phyloP scores from a whole-genome alignment of 37 sponge, comb jelly and placozoan genomes.

The Spongilla lacustris region DNA sequence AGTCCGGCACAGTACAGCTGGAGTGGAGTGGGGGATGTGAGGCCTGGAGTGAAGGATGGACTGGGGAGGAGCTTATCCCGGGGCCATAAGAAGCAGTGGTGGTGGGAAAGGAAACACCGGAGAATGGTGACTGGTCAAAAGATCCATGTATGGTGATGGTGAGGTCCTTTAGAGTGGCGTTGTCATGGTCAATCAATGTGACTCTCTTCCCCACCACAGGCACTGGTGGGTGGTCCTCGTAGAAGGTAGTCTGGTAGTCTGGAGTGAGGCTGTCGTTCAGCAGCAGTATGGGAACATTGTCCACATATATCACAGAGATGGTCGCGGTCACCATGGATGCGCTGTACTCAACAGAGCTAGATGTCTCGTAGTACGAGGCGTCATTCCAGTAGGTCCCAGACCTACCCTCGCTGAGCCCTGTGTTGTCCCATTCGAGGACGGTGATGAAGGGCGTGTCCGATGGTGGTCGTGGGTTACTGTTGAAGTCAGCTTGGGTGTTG shows the following conservation, averaged over 20 bases:
- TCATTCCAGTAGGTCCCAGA: conserved; percentile 85
- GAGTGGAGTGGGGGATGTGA: conserved; percentile 6
- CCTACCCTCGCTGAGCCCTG: conserved; percentile 64
- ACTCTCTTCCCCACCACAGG: conserved; percentile 60
- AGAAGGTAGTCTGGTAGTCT: conserved; percentile 40
- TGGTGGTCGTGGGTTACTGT: conserved; percentile 43
- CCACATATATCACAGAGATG: conserved; percentile 55
- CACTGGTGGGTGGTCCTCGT: conserved; percentile 71
- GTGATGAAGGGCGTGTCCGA: conserved; percentile 69
- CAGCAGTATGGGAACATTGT: conserved; percentile 69
- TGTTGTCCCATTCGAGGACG: conserved; percentile 86
- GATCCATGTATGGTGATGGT: conserved; percentile 80
- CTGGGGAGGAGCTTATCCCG: conserved; percentile 29
- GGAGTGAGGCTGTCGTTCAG: conserved; percentile 52
- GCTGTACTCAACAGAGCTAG: conserved; percentile 79
- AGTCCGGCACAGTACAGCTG: conserved; percentile 70
- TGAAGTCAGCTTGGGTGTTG: conserved; percentile 74
- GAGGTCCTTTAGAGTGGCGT: conserved; percentile 60
- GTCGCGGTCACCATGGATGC: conserved; percentile 3
- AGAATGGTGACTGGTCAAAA: conserved; percentile 39
- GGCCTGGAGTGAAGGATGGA: conserved; percentile 21
- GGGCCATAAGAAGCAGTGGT: conserved; percentile 2
- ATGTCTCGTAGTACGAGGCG: conserved; percentile 55
- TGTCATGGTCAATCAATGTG: conserved; percentile 77
- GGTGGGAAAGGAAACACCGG: conserved; percentile 4